Conservation (phyloP, 2,797 vertebrate species). For the Carcharodon carcharias region DNA sequence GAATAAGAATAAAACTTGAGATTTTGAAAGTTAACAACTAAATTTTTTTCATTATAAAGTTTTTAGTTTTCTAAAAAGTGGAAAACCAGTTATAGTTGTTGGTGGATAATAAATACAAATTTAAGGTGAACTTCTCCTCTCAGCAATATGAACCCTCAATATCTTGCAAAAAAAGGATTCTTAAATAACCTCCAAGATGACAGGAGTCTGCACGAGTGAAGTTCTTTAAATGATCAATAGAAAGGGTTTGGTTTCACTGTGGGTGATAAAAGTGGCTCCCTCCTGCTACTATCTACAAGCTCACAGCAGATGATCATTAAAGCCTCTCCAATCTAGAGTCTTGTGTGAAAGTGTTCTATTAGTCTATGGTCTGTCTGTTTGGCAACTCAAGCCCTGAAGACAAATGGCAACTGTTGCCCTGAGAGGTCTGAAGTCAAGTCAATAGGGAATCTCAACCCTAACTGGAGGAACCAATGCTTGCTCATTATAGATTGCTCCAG, state of each 20-base stretch:
- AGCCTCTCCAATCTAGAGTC: constrained; percentile 47
- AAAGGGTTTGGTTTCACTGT: constrained; percentile 52
- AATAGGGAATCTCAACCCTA: constrained; percentile 59
- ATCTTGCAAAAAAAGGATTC: not conserved
- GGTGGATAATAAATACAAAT: not conserved
- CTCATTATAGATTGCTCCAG: constrained; percentile 64
- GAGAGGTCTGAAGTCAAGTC: constrained; percentile 66
- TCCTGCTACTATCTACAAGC: constrained; percentile 52
- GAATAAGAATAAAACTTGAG: not conserved
- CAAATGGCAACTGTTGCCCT: constrained; percentile 67
- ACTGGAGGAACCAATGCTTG: constrained; percentile 57
- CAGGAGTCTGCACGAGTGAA: constrained; percentile 41
- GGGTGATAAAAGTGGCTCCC: constrained; percentile 58
- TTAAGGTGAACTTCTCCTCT: not conserved
- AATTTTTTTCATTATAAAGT: no score
- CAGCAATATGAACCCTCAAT: no score
- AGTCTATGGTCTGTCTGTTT: constrained; percentile 59
- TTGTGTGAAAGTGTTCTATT: constrained; percentile 65
- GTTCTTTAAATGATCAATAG: constrained; percentile 47
- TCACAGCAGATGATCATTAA: constrained; percentile 65
- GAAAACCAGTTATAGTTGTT: not conserved
- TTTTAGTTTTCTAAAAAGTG: not conserved
- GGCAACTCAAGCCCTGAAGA: constrained; percentile 60
- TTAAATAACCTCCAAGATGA: not conserved
- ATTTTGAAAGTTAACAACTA: not conserved